Percentiles rank a stretch among this genome's conserved stretches.
phyloP scores from a whole-genome alignment of 2,797 vertebrate species.

The Choloepus didactylus region DNA sequence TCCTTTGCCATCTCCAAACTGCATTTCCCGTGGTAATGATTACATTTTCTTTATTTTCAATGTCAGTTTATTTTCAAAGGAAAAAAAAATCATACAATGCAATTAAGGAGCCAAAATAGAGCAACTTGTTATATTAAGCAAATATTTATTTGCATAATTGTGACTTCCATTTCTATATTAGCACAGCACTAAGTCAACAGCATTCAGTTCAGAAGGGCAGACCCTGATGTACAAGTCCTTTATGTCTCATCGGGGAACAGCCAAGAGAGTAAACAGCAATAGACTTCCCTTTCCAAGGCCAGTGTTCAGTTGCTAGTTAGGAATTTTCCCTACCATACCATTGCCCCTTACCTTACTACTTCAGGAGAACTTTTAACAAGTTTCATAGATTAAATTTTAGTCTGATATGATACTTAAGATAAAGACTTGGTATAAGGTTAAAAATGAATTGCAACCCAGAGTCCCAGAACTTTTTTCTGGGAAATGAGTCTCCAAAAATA shows the following conservation, averaged over 20 bases:
- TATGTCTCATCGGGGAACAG: neutral
- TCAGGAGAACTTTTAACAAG: neutral
- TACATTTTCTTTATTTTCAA: conserved; percentile 84
- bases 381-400: conserved; percentile 27
- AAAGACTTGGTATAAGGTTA: neutral
- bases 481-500: conserved; percentile 14
- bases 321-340: conserved; percentile 4
- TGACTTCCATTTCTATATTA: conserved; percentile 49
- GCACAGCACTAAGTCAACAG: conserved; percentile 52
- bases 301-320: neutral
- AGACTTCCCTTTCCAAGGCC: neutral
- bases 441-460: conserved; percentile 12
- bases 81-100: conserved; percentile 40
- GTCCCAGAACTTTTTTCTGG: neutral
- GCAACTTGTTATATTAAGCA: conserved; percentile 75
- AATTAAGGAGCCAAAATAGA: conserved; percentile 79
- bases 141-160: conserved; percentile 79
- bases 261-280: neutral
- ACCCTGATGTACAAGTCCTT: neutral
- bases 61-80: conserved; percentile 84
- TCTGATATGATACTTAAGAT: neutral
- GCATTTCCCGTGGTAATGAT: conserved; percentile 86
- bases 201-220: conserved; percentile 11
- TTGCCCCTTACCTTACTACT: conserved; percentile 30
- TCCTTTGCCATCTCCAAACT: conserved; percentile 79